Conservation (phyloP, 2,113 vertebrate genomes). For the Notarius lentiginosus region DNA sequence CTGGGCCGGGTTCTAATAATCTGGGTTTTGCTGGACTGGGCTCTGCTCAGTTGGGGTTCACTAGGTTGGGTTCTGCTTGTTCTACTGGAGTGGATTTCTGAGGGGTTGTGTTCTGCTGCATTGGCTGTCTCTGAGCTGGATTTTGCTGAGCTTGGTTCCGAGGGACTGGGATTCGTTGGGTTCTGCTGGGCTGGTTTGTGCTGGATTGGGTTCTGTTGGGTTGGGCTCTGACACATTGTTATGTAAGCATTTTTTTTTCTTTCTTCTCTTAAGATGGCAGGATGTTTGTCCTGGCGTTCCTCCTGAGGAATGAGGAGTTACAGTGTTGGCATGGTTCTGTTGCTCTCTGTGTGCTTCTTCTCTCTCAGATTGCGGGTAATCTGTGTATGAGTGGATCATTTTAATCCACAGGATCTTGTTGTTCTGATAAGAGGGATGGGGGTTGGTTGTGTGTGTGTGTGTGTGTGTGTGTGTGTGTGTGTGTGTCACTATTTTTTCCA, state of each 20-base stretch:
- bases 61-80: background rate
- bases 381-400: background rate
- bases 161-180: background rate
- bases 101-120: background rate
- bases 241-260: background rate
- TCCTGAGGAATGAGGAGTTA: background rate
- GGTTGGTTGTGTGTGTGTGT: background rate
- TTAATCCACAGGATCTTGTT: background rate
- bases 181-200: background rate
- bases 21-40: background rate
- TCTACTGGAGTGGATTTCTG: background rate
- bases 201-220: background rate
- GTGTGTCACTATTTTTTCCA: background rate
- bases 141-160: background rate
- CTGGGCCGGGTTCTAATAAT: background rate
- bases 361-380: background rate
- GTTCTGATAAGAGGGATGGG: background rate
- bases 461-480: background rate
- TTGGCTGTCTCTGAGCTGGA: background rate
- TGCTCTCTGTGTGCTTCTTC: background rate
- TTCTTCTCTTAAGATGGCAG: background rate
- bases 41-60: background rate
- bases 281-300: background rate
- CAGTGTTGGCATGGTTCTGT: background rate
- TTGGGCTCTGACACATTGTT: background rate